phyloP scores from a whole-genome alignment of 2,888 invertebrate genomes.

The Trichogramma evanescens region DNA sequence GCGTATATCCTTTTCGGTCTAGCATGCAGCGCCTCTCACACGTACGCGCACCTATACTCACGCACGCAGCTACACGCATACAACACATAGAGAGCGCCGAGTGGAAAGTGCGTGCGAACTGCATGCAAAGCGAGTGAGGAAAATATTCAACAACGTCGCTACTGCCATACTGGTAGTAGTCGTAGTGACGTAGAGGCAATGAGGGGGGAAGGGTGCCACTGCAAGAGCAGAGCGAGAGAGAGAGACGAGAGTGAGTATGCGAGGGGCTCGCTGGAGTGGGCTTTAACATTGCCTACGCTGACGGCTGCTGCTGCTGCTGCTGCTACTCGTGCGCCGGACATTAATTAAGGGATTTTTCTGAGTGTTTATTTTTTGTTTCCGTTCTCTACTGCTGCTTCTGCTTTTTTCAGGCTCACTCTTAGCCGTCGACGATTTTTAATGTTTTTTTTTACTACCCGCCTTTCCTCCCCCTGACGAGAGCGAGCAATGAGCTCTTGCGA shows the following conservation, averaged over 20 bases:
- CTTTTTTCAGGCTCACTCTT: no score
- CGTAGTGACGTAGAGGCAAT: not conserved
- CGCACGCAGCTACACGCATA: not conserved
- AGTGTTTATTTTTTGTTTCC: conserved; percentile 20
- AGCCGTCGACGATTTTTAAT: no score
- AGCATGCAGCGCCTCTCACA: not conserved
- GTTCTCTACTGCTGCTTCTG: not conserved
- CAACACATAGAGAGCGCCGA: not conserved
- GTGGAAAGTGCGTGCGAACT: conserved; percentile 15
- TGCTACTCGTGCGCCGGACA: conserved; percentile 16
- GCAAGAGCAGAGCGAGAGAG: not conserved
- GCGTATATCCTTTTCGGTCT: no score
- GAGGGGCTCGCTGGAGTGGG: conserved; percentile 22
- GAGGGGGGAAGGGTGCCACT: not conserved
- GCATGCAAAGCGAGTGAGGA: conserved; percentile 11
- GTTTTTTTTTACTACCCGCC: not conserved
- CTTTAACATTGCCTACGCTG: conserved; percentile 19
- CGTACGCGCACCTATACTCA: conserved; percentile 1
- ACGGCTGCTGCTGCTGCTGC: conserved; percentile 5
- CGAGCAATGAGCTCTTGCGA: no score
- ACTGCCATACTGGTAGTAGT: not conserved
- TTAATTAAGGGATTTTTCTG: conserved; percentile 25
- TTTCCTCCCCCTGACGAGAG: no score
- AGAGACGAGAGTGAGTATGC: conserved; percentile 11
- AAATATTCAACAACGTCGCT: not conserved